phyloP scores from a whole-genome alignment of 2,888 invertebrate genomes.

The Tanypteryx hageni region DNA sequence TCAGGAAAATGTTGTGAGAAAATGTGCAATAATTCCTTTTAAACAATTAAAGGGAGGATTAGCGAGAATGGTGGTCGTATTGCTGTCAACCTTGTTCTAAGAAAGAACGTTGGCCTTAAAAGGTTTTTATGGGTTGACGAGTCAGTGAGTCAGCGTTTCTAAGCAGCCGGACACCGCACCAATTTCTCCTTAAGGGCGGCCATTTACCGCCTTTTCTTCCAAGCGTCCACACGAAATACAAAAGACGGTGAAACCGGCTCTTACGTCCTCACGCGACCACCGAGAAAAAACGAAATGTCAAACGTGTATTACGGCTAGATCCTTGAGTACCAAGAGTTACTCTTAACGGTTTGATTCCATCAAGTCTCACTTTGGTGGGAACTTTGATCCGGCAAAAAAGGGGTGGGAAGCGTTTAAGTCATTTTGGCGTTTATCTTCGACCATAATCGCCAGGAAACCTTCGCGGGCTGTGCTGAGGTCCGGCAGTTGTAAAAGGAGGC shows the following conservation, averaged over 20 bases:
- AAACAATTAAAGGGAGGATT: background rate
- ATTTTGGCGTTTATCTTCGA: background rate
- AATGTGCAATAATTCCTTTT: background rate
- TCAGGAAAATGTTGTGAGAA: background rate
- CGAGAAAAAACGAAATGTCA: background rate
- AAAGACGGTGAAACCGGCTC: background rate
- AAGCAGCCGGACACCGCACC: background rate
- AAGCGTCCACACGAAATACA: background rate
- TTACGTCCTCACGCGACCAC: background rate
- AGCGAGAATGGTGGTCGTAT: background rate
- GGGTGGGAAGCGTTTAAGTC: background rate
- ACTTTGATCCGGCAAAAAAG: background rate
- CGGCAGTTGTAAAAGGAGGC: background rate
- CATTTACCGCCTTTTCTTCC: background rate
- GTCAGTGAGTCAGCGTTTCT: background rate
- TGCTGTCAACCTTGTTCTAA: background rate
- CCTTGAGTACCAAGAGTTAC: background rate
- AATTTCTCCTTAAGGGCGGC: background rate
- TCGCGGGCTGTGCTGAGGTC: background rate
- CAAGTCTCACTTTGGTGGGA: background rate
- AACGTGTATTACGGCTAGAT: background rate
- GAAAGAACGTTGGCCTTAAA: background rate
- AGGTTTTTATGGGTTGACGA: background rate
- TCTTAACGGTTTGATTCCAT: background rate
- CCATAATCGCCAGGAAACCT: background rate